phyloP scores from a whole-genome alignment of 37 sponge, comb jelly and placozoan genomes.

The Lycopodina hypogea region DNA sequence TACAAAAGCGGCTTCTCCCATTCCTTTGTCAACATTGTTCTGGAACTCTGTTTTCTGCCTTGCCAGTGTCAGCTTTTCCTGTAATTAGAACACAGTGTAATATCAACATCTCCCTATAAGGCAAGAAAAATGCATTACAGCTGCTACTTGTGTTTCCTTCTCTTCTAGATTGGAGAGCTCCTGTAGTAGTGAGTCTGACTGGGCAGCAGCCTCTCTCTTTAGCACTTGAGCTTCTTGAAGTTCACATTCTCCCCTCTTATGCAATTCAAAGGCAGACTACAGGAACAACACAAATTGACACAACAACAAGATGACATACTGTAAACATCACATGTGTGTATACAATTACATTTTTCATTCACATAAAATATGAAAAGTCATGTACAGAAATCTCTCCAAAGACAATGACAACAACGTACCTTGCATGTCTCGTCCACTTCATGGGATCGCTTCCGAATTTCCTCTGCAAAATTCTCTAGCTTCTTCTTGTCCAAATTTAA shows the following conservation, averaged over 20 bases:
- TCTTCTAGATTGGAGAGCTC: slow-evolving; percentile 21
- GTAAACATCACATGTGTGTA: no score
- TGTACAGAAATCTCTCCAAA: neutral
- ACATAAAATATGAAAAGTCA: neutral
- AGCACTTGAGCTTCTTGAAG: slow-evolving; percentile 25
- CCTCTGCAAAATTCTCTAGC: slow-evolving; percentile 6
- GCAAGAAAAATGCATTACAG: slow-evolving; percentile 28
- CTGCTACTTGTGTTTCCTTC: slow-evolving; percentile 33
- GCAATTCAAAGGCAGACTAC: slow-evolving; percentile 38
- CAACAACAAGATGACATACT: no score
- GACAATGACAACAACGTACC: slow-evolving; percentile 8
- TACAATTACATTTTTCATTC: neutral
- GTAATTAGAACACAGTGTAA: neutral
- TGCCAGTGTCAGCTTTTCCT: slow-evolving; percentile 43
- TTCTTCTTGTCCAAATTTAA: slow-evolving; percentile 27
- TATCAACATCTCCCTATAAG: neutral
- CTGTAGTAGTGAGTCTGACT: slow-evolving; percentile 7
- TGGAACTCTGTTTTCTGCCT: slow-evolving; percentile 25
- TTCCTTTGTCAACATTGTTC: neutral
- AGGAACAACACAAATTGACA: neutral
- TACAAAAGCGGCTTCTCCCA: neutral
- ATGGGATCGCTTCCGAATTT: slow-evolving; percentile 26
- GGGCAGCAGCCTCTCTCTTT: slow-evolving; percentile 7
- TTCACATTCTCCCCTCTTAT: slow-evolving; percentile 33
- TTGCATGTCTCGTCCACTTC: slow-evolving; percentile 34